These are phyloP conservation scores for Erpobdella octoculata DNA, from an alignment of 2,888 invertebrate species.

Conservation along the genomic window DNA sequence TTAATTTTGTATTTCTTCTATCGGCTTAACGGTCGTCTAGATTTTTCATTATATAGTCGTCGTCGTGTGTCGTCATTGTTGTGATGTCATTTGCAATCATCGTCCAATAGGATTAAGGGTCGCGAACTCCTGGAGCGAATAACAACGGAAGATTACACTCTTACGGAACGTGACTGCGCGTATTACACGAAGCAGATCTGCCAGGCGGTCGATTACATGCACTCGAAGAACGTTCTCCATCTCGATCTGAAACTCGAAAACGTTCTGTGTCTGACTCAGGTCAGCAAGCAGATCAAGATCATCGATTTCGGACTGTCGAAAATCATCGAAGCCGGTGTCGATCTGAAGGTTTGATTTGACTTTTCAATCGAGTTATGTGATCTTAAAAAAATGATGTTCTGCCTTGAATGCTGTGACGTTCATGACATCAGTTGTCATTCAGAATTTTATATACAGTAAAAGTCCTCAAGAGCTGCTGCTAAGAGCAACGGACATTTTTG, in stretches of 20 bases:
- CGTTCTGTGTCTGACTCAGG: slow-evolving; percentile 96
- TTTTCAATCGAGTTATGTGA: no score
- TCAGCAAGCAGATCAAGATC: slow-evolving; percentile 87
- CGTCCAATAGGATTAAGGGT: slow-evolving; percentile 74
- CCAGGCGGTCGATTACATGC: slow-evolving; percentile 95
- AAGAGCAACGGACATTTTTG: no score
- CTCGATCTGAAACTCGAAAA: slow-evolving; percentile 87
- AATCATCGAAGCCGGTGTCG: slow-evolving; percentile 91
- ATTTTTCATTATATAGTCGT: no score
- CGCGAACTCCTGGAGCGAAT: slow-evolving; percentile 97
- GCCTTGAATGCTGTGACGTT: no score
- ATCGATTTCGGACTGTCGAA: slow-evolving; percentile 99
- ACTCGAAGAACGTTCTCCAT: slow-evolving; percentile 97
- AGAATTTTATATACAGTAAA: no score
- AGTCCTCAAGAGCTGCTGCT: no score
- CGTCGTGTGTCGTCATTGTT: no score
- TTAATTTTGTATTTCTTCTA: background rate
- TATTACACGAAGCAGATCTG: slow-evolving; percentile 98
- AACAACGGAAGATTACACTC: slow-evolving; percentile 90
- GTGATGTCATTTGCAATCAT: background rate
- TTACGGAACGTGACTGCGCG: slow-evolving; percentile 96
- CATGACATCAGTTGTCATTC: no score
- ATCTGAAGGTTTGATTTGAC: slow-evolving; percentile 73
- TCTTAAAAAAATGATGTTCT: no score
- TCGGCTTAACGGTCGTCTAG: no score